Conservation (phyloP, 2,113 vertebrate species). For the Ploceus nigricollis region DNA sequence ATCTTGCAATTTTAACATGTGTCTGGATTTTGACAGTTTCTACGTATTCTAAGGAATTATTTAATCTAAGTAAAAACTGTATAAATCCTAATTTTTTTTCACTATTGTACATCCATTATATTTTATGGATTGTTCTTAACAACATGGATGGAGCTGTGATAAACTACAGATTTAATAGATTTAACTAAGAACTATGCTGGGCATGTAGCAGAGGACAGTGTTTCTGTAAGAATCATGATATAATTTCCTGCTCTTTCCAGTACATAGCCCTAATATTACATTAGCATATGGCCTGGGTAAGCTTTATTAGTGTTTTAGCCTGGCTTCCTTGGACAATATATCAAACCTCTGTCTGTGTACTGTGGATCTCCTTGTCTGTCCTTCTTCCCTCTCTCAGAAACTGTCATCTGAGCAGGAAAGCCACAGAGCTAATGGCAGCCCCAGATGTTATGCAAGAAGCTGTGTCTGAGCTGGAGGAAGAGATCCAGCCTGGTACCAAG, state of each 20-base stretch:
- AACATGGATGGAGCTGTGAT: neutral
- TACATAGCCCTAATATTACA: neutral
- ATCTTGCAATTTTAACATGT: neutral
- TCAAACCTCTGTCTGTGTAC: neutral
- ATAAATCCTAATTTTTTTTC: neutral
- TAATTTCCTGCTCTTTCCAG: neutral
- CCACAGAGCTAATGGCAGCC: neutral
- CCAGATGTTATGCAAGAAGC: neutral
- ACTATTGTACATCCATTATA: neutral
- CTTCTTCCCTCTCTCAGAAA: neutral
- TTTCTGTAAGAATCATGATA: neutral
- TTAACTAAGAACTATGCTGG: neutral
- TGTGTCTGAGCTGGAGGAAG: neutral
- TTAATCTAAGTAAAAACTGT: neutral
- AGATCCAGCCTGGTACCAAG: fast-evolving
- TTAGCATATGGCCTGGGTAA: neutral
- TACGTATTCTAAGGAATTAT: neutral
- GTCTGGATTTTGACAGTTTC: neutral
- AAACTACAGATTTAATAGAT: neutral
- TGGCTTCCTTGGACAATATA: neutral
- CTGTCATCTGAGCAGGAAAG: neutral
- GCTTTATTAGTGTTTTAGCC: neutral
- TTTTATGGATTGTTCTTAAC: neutral
- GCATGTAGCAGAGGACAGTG: neutral
- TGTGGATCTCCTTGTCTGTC: neutral